Percentiles rank a stretch among this genome's conserved stretches.
Evolutionary conservation across 2,113 vertebrate genomes (phyloP).

Genomic region (Hipposideros armiger): DNA sequence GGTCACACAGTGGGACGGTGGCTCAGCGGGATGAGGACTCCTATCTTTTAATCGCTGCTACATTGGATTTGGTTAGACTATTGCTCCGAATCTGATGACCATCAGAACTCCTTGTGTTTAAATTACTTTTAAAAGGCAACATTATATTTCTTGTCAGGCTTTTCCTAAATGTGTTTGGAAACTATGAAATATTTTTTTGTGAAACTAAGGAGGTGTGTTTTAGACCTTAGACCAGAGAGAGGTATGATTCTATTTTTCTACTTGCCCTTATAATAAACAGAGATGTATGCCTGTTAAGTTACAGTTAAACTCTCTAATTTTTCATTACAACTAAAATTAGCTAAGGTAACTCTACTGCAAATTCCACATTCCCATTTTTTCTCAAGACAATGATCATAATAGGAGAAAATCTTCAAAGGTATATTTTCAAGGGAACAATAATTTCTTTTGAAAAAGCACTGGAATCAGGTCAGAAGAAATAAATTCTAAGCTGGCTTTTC

Average conservation of each 20-base stretch:
- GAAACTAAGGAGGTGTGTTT: not conserved
- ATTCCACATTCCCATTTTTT: constrained; percentile 38
- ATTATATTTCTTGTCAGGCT: not conserved
- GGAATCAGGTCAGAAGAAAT: not conserved
- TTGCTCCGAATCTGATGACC: not conserved
- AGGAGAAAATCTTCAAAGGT: constrained; percentile 39
- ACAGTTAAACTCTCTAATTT: not conserved
- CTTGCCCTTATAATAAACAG: constrained; percentile 1
- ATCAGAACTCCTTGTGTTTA: not conserved
- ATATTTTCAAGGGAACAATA: constrained; percentile 5
- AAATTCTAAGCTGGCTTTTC: not conserved
- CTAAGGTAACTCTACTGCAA: not conserved
- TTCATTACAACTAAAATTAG: not conserved
- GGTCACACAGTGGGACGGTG: not conserved
- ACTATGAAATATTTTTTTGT: constrained; percentile 31
- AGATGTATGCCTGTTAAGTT: not conserved
- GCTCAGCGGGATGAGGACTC: not conserved
- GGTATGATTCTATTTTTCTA: not conserved
- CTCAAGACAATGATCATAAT: not conserved
- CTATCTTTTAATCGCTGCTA: not conserved
- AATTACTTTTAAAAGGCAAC: not conserved
- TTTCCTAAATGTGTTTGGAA: not conserved
- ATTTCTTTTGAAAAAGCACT: not conserved
- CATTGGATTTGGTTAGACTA: not conserved
- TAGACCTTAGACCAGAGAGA: not conserved